Percentiles rank a stretch among this genome's conserved stretches.
These are phyloP conservation scores for Suricata suricatta DNA, from an alignment of 2,113 vertebrate genomes.

Conservation along the genomic window DNA sequence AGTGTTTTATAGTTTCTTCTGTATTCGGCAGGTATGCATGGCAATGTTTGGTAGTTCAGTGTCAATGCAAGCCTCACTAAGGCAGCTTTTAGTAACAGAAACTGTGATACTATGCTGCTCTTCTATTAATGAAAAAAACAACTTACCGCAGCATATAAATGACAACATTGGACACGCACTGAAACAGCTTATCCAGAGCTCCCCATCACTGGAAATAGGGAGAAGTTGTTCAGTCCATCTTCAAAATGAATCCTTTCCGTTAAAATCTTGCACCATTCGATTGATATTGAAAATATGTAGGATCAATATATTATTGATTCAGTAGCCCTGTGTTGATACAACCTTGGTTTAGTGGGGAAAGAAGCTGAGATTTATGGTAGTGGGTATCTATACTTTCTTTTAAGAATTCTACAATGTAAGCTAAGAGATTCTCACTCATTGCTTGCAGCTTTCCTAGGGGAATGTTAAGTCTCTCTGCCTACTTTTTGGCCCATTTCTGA, in stretches of 20 bases:
- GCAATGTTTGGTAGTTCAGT: not conserved
- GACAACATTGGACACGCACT: not conserved
- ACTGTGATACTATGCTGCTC: not conserved
- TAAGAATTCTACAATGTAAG: slow-evolving; percentile 12
- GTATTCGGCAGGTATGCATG: not conserved
- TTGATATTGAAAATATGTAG: not conserved
- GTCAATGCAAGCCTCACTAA: not conserved
- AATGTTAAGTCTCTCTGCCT: not conserved
- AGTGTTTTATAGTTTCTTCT: not conserved
- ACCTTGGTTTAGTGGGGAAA: not conserved
- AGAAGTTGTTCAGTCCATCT: not conserved
- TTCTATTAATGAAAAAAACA: not conserved
- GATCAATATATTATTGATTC: not conserved
- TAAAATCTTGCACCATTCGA: slow-evolving; percentile 13
- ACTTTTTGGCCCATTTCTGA: not conserved
- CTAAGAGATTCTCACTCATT: not conserved
- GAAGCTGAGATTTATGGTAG: not conserved
- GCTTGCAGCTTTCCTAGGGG: not conserved
- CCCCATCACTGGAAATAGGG: not conserved
- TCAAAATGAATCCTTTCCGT: not conserved
- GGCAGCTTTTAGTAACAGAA: not conserved
- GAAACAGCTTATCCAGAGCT: not conserved
- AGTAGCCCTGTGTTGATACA: not conserved
- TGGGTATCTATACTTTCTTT: not conserved
- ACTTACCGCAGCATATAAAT: not conserved